Conservation (phyloP, 2,113 vertebrate species). For the Crotalus helleri region DNA sequence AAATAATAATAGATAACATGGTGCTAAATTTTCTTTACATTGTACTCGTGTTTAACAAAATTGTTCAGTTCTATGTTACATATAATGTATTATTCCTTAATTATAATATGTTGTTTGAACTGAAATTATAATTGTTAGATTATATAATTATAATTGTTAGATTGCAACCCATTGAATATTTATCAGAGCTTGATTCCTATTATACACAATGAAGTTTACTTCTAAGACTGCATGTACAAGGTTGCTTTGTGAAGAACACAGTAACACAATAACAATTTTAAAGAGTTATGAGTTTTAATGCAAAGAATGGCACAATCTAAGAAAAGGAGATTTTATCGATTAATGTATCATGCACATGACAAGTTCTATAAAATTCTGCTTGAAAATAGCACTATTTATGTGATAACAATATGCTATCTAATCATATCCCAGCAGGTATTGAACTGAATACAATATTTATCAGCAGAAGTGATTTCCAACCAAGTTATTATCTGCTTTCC, state of each 20-base stretch:
- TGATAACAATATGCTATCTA: slow-evolving; percentile 46
- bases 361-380: slow-evolving; percentile 29
- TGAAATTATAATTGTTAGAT: neutral
- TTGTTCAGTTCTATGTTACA: neutral
- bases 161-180: neutral
- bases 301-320: slow-evolving; percentile 2
- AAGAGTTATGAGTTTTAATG: neutral
- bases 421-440: slow-evolving; percentile 47
- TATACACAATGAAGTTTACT: neutral
- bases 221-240: neutral
- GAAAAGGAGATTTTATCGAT: slow-evolving; percentile 33
- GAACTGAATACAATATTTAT: slow-evolving; percentile 53
- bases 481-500: slow-evolving; percentile 51
- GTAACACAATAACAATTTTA: slow-evolving; percentile 2
- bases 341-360: slow-evolving; percentile 13
- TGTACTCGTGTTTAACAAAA: neutral
- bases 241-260: neutral
- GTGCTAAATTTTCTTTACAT: neutral
- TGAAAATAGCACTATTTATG: slow-evolving; percentile 50
- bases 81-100: neutral
- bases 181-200: neutral
- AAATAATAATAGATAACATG: neutral
- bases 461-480: slow-evolving; percentile 47
- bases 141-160: neutral
- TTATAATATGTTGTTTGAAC: neutral